Base-by-base conservation (phyloP, 2,113 vertebrate genomes). In the Tychaedon coryphoeus region DNA sequence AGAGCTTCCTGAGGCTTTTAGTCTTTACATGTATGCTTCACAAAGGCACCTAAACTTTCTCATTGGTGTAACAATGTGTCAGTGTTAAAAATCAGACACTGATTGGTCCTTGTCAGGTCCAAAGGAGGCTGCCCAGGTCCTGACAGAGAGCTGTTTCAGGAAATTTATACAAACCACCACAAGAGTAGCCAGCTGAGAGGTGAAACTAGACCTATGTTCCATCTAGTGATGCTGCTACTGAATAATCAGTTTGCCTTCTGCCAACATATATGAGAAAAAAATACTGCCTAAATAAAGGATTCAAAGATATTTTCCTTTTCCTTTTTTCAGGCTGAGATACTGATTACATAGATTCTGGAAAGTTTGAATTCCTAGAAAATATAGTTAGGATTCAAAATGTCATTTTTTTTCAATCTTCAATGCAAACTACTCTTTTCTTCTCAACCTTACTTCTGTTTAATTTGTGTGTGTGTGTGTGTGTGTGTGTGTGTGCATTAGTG, bases 401-500 rank as follows among this genome's bases (percentile, higher is more conserved):
- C 0, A 12, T 80, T 77, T 36, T 36, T 36, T 36, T 36, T 87
- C 53, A 60, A 3, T 38, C 24, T 77, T 43, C 29, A 84, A 5
- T 67, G 10, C 5, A 64, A 69, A 34, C 12, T 42, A 2, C 24
- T 62, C 5, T 61, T 60, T 78, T 67, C 14, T 79, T 73, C 18
- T 58, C 19, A 80, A 0, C 10, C 10, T 66, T 16, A 50, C 3
- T n/a, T 40, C 9, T 10, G 8, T 40, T 58, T 73, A 73, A 88
- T 45, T 40, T 10, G 1, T 25, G 4, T 34, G 5, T 40, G 38
- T 40, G 5, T 40, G 16, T 54, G 29, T 31, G 3, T 18, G 4
- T 31, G 51, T 33, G 1, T 53, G 6, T 23, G 29, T 26, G 16
- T n/a, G 1, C 3, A 5, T 8, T 19, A 31, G 9, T 42, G 8